A percentile compares a stretch with the other conserved stretches of the same genome.
These are phyloP conservation scores for Tipula confusa DNA, from an alignment of 2,888 invertebrate genomes.

Conservation along the genomic window DNA sequence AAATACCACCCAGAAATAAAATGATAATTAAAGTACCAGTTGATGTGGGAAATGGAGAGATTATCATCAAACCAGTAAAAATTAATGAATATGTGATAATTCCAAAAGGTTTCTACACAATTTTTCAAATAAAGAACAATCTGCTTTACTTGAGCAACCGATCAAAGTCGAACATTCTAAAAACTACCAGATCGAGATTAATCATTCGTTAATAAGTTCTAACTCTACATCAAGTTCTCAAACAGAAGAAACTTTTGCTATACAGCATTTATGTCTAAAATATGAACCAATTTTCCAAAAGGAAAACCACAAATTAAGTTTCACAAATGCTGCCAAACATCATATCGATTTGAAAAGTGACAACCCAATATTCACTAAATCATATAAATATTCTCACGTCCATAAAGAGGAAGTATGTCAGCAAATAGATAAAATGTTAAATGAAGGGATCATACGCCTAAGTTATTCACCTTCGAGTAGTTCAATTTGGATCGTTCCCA, in stretches of 20 bases:
- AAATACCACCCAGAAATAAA: too few relatives aligned
- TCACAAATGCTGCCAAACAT: neutral
- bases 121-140: too few relatives aligned
- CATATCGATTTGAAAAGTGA: neutral
- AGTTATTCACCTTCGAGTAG: conserved; percentile 30
- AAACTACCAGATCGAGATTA: neutral
- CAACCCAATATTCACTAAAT: too few relatives aligned
- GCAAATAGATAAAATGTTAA: conserved; percentile 29
- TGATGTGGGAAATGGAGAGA: conserved; percentile 33
- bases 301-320: neutral
- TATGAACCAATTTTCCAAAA: neutral
- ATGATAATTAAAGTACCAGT: conserved; percentile 3
- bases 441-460: conserved; percentile 20
- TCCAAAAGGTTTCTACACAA: neutral
- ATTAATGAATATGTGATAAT: too few relatives aligned
- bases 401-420: too few relatives aligned
- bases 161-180: too few relatives aligned
- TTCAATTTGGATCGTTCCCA: conserved; percentile 31
- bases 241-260: neutral
- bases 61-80: conserved; percentile 28
- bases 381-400: too few relatives aligned
- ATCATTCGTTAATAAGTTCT: neutral
- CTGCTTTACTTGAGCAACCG: too few relatives aligned
- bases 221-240: neutral
- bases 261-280: too few relatives aligned